Evolutionary conservation across 2,888 invertebrate genomes (phyloP), one percentile per base, ranked within the genome.

Genomic region (Erebia epiphron): DNA sequence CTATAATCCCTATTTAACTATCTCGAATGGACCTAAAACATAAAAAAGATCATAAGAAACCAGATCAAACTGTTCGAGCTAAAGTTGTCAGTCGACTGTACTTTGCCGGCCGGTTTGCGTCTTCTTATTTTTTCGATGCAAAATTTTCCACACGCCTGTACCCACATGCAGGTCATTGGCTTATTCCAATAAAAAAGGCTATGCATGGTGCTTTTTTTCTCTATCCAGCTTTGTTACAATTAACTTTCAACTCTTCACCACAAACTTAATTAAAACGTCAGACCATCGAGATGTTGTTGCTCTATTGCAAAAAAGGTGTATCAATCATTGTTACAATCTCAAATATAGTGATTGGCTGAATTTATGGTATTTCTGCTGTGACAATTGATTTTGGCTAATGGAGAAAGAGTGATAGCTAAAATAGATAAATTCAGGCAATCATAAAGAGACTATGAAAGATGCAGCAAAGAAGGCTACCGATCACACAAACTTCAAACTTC

Each of bases 71-170:
- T 10, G 21, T 26, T 26, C 14, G 14, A 14, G 56, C 21, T 26
- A 57, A 16, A 56, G 21, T 56, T 21, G 56, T 21, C 21, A 26
- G 56, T 57, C 54, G 54, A 54, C 14, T 57, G 13, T 57, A 26
- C 56, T 57, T 21, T 57, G 4, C 26, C 56, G 26, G 56, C 13
- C 26, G 21, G 13, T 57, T 26, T 56, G 56, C 16, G 54, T 18
- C 18, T 9, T 26, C 14, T 57, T 57, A 18, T 57, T 21, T 14
- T 57, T 26, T 21, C 26, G 4, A 57, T 26, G 56, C 26, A 18
- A 57, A 54, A 57, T 57, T 57, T 57, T 57, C 56, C 56, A 26
- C 7, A 0, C 14, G 56, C 13, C 56, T 26, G 56, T 57, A 57
- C 56, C 56, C 26, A 8, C 26, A 26, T 4, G 21, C 21, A 57